phyloP scores from a whole-genome alignment of 2,113 vertebrate species.

The Nycticryphes semicollaris region DNA sequence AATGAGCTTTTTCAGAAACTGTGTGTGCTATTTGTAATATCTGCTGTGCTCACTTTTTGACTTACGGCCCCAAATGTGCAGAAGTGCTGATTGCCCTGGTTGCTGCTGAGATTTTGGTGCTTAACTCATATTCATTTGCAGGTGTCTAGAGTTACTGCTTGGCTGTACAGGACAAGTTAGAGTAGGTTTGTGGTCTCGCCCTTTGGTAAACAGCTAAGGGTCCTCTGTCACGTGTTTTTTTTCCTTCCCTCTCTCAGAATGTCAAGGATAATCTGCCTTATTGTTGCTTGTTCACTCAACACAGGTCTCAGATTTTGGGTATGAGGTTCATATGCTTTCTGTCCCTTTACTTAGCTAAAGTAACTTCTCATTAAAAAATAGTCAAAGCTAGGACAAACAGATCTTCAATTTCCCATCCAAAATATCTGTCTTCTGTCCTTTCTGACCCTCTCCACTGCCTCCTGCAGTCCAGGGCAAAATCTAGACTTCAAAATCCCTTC shows the following conservation, averaged over 20 bases:
- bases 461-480: not conserved
- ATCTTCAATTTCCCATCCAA: not conserved
- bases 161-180: not conserved
- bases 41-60: not conserved
- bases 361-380: not conserved
- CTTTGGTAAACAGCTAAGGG: not conserved
- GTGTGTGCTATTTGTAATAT: not conserved
- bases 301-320: not conserved
- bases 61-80: not conserved
- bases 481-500: not conserved
- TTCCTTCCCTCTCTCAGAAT: accelerated
- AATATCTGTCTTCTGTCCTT: not conserved
- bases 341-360: not conserved
- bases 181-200: not conserved
- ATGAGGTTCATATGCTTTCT: not conserved
- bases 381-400: not conserved
- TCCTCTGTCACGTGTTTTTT: not conserved
- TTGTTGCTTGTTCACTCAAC: not conserved
- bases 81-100: not conserved
- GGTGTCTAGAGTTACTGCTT: not conserved
- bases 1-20: not conserved
- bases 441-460: not conserved
- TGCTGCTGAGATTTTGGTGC: not conserved
- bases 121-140: not conserved
- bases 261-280: not conserved